Evolutionary conservation across 2,888 invertebrate species (phyloP).

Genomic region (Brachylomia viminalis): DNA sequence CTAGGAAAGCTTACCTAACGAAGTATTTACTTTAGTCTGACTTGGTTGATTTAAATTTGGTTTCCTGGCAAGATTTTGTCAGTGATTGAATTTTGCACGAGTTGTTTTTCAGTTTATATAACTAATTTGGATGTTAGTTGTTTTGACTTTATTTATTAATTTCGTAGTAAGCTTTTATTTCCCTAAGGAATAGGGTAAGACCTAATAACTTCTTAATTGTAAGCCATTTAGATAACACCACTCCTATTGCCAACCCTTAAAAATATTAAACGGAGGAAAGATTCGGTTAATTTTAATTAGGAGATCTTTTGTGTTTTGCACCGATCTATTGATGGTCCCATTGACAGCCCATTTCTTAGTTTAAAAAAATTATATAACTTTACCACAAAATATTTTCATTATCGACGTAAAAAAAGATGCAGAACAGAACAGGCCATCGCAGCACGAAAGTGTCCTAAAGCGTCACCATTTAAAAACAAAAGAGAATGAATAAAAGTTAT

Average conservation of each 20-base stretch:
- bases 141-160: too few species aligned
- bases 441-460: background rate
- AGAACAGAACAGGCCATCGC: background rate
- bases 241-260: too few species aligned
- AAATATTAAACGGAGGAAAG: background rate
- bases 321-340: background rate
- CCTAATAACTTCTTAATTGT: background rate
- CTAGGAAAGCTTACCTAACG: conserved; percentile 11
- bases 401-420: background rate
- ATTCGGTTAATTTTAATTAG: background rate
- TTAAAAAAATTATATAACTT: background rate
- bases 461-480: background rate
- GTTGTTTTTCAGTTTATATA: background rate
- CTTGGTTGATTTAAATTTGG: conserved; percentile 11
- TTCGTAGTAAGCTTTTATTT: too few species aligned
- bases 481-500: conserved; percentile 6
- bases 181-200: too few species aligned
- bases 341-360: background rate
- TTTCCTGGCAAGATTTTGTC: background rate
- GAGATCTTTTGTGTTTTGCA: background rate
- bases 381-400: too few species aligned
- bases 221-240: background rate
- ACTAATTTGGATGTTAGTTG: background rate
- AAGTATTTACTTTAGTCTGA: conserved; percentile 22
- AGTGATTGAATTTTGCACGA: background rate